phyloP scores from a whole-genome alignment of 2,113 vertebrate genomes.

The Boleophthalmus pectinirostris region DNA sequence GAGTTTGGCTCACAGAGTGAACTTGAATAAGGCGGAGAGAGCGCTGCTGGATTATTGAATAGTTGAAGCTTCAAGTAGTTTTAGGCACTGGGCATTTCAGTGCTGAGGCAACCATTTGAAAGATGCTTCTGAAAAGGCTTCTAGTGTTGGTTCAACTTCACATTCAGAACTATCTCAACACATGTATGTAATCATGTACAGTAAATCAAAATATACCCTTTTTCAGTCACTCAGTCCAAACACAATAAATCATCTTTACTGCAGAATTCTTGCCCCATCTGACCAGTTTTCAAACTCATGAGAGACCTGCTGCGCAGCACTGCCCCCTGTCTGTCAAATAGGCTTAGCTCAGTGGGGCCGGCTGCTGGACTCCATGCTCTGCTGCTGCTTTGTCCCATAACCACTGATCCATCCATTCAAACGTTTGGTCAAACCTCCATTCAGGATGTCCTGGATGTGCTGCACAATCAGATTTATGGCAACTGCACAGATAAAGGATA shows the following conservation, averaged over 20 bases:
- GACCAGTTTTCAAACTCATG: background rate
- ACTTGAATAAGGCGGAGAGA: conserved; percentile 3
- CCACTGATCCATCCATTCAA: conserved; percentile 84
- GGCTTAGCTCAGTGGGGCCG: conserved; percentile 83
- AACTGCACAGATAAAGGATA: conserved; percentile 74
- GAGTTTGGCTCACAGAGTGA: background rate
- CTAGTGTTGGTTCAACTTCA: conserved; percentile 1
- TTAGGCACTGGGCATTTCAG: conserved; percentile 14
- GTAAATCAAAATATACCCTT: background rate
- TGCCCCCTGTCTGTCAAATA: conserved; percentile 1
- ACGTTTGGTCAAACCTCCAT: conserved; percentile 86
- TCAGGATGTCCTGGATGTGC: conserved; percentile 97
- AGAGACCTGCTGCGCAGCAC: background rate
- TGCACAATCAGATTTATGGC: conserved; percentile 97
- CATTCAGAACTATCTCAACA: conserved; percentile 15
- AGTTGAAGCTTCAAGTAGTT: conserved; percentile 28
- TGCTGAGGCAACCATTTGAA: conserved; percentile 27
- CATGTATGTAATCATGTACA: conserved; percentile 13
- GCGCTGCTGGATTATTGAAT: conserved; percentile 29
- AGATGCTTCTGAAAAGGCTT: conserved; percentile 9
- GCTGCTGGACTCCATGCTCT: conserved; percentile 87
- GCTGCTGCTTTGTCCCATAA: conserved; percentile 79
- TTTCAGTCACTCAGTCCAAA: conserved; percentile 13
- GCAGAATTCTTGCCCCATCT: background rate
- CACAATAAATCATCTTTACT: conserved; percentile 12